Conservation (phyloP, 1,140 invertebrate genomes). For the Temnothorax longispinosus region DNA sequence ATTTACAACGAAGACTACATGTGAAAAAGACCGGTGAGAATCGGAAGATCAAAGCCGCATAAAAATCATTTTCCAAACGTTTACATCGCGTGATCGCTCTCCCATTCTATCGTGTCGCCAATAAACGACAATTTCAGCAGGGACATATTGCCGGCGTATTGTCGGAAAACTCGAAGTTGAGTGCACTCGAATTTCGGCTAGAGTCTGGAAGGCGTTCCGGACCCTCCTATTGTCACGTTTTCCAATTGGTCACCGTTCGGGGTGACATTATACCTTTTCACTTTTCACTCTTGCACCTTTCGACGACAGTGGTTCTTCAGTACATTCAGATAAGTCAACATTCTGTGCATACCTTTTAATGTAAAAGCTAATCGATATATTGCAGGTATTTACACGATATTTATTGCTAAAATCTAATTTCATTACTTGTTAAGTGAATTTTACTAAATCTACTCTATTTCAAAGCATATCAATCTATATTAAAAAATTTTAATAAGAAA, state of each 20-base stretch:
- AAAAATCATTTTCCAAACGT: slow-evolving; percentile 60
- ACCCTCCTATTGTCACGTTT: slow-evolving; percentile 72
- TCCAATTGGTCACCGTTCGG: slow-evolving; percentile 72
- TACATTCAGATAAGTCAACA: not conserved
- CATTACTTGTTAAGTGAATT: slow-evolving; percentile 4
- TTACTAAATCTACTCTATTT: not conserved
- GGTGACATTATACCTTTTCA: slow-evolving; percentile 73
- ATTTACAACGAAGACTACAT: not conserved
- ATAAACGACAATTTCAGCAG: slow-evolving; percentile 82
- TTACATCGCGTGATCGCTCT: slow-evolving; percentile 37
- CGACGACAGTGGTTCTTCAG: slow-evolving; percentile 67
- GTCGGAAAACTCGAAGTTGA: slow-evolving; percentile 80
- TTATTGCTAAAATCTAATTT: not conserved
- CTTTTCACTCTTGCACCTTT: slow-evolving; percentile 67
- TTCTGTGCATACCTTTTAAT: not conserved
- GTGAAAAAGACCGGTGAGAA: not conserved
- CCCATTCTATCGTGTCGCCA: slow-evolving; percentile 63
- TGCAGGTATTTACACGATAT: not conserved
- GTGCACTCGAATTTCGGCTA: slow-evolving; percentile 81
- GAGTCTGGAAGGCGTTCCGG: slow-evolving; percentile 79
- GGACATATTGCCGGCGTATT: slow-evolving; percentile 81
- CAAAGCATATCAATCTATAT: not conserved
- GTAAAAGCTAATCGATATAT: not conserved
- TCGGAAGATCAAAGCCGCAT: slow-evolving; percentile 18
- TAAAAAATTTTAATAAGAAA: not conserved